phyloP scores from a whole-genome alignment of 2,888 invertebrate genomes.

The Vanessa cardui region DNA sequence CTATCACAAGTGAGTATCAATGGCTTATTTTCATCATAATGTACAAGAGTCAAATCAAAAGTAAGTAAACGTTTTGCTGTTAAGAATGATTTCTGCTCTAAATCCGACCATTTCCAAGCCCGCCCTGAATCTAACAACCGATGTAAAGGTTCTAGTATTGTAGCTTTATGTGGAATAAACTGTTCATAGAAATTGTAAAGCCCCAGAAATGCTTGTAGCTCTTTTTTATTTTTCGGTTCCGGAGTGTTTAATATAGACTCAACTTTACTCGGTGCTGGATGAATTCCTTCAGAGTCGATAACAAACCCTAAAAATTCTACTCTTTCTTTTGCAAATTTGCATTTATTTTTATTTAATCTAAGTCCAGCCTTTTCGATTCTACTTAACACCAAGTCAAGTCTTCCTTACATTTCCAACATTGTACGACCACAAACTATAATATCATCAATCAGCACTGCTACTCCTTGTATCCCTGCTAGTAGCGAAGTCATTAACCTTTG shows the following conservation, averaged over 20 bases:
- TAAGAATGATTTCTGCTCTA: constrained; percentile 35
- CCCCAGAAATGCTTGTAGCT: too few relatives aligned
- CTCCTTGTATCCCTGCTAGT: constrained; percentile 37
- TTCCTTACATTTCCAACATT: constrained; percentile 25
- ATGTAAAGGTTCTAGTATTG: too few relatives aligned
- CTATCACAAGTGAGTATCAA: constrained; percentile 39
- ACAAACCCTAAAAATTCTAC: constrained; percentile 42
- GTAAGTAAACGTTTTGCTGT: constrained; percentile 25
- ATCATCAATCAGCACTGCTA: constrained; percentile 44
- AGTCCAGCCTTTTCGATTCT: constrained; percentile 38
- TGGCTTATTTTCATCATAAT: constrained; percentile 36
- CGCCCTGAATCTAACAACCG: too few relatives aligned
- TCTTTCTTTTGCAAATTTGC: constrained; percentile 32
- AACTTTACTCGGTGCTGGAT: constrained; percentile 39
- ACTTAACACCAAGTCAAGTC: constrained; percentile 24
- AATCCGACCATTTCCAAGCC: too few relatives aligned
- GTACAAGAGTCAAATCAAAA: constrained; percentile 33
- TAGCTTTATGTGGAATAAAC: too few relatives aligned
- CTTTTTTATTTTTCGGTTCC: too few relatives aligned
- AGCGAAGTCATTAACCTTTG: constrained; percentile 40
- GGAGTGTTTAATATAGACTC: constrained; percentile 37
- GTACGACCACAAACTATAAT: constrained; percentile 40
- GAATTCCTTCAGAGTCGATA: constrained; percentile 38
- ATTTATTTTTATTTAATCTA: constrained; percentile 37
- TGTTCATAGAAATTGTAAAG: too few relatives aligned